Evolutionary conservation across 2,113 vertebrate species (phyloP).

Genomic region (Percopsis transmontana): DNA sequence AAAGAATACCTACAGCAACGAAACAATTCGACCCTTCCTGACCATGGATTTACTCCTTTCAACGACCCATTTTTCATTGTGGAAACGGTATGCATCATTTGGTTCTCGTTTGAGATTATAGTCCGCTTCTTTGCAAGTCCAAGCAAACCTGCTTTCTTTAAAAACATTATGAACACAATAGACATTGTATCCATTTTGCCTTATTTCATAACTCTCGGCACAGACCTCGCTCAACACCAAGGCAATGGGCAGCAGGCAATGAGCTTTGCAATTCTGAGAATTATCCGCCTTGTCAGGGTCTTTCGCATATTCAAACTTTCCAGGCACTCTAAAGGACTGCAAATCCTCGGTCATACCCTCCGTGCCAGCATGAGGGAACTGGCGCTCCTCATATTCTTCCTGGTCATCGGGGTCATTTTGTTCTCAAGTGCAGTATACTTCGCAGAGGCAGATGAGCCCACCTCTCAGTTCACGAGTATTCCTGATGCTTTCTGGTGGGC

Average conservation of each 20-base stretch:
- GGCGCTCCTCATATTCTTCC: slow-evolving; percentile 97
- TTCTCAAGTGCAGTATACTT: slow-evolving; percentile 99
- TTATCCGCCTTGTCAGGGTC: slow-evolving; percentile 95
- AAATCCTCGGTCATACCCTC: slow-evolving; percentile 97
- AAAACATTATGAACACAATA: slow-evolving; percentile 98
- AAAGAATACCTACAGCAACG: slow-evolving; percentile 83
- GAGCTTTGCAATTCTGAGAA: slow-evolving; percentile 97
- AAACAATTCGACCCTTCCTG: slow-evolving; percentile 80
- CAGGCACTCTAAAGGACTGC: slow-evolving; percentile 96
- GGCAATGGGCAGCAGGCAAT: slow-evolving; percentile 93
- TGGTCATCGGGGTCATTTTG: slow-evolving; percentile 96
- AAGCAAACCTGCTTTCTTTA: slow-evolving; percentile 94
- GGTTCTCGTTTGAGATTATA: slow-evolving; percentile 98
- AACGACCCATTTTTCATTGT: slow-evolving; percentile 98
- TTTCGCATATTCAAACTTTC: slow-evolving; percentile 99
- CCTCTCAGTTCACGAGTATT: slow-evolving; percentile 97
- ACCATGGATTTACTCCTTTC: slow-evolving; percentile 90
- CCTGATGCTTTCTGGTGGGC: slow-evolving; percentile 99
- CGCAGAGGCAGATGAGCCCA: slow-evolving; percentile 94
- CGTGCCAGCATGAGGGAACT: slow-evolving; percentile 97
- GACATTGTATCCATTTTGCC: slow-evolving; percentile 99
- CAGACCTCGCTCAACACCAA: slow-evolving; percentile 91
- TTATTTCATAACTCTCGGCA: slow-evolving; percentile 99
- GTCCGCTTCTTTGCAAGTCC: slow-evolving; percentile 96
- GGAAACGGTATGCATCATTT: slow-evolving; percentile 98